These are phyloP conservation scores for Brotula barbata DNA, from an alignment of 2,797 vertebrate genomes.

Conservation along the genomic window DNA sequence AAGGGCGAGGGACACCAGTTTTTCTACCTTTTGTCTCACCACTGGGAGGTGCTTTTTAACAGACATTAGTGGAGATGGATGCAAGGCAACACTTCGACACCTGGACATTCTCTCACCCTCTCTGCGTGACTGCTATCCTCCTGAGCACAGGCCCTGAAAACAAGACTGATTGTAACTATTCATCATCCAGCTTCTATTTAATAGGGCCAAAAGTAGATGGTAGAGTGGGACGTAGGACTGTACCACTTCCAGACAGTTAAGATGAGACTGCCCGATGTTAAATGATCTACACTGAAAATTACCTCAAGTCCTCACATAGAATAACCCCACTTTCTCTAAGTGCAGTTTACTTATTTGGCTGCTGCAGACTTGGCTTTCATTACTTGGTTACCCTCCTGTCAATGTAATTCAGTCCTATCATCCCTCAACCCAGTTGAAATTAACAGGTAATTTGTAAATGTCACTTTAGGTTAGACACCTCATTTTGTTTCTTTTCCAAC, in stretches of 20 bases:
- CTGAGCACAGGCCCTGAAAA: conserved; percentile 77
- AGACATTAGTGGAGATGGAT: conserved; percentile 54
- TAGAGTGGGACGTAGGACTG: conserved; percentile 22
- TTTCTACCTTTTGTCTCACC: conserved; percentile 62
- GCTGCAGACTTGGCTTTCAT: conserved; percentile 88
- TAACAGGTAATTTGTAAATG: conserved; percentile 99
- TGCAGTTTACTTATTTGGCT: conserved; percentile 85
- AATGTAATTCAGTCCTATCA: conserved; percentile 95
- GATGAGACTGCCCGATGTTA: conserved; percentile 32
- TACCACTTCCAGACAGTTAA: conserved; percentile 21
- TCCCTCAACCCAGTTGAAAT: conserved; percentile 99
- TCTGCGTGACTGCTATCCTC: conserved; percentile 74
- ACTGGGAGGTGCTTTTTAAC: conserved; percentile 58
- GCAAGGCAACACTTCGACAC: conserved; percentile 79
- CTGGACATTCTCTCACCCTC: conserved; percentile 50
- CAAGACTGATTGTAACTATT: conserved; percentile 84
- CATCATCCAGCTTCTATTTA: conserved; percentile 76
- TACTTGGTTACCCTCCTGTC: conserved; percentile 91
- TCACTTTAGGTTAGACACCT: conserved; percentile 99
- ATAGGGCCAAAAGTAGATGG: conserved; percentile 68
- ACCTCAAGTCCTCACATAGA: conserved; percentile 64
- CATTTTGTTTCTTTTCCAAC: conserved; percentile 98
- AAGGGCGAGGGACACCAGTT: conserved; percentile 16
- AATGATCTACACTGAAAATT: conserved; percentile 36
- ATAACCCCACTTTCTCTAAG: conserved; percentile 71